Evolutionary conservation across 2,797 vertebrate species (phyloP).

Genomic region (Melanotaenia trifasciata): DNA sequence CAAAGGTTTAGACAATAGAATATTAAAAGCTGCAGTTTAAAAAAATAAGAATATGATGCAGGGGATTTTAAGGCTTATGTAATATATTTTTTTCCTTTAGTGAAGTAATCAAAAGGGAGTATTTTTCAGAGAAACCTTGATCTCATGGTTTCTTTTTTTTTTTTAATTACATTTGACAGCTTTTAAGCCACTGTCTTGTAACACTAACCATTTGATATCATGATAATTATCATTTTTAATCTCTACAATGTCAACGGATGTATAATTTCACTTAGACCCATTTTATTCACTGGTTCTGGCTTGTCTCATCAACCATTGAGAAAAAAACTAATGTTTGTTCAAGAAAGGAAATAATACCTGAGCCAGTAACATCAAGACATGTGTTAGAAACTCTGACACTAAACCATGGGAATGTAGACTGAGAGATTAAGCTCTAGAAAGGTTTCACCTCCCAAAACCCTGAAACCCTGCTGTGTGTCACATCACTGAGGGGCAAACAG

Average conservation of each 20-base stretch:
- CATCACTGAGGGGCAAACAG: not conserved
- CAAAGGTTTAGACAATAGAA: slow-evolving; percentile 9
- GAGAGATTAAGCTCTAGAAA: slow-evolving; percentile 1
- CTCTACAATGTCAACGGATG: not conserved
- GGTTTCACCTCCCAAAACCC: slow-evolving; percentile 2
- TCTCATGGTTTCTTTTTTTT: not conserved
- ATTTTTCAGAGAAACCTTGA: not conserved
- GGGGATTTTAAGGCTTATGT: not conserved
- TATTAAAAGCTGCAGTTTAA: slow-evolving; percentile 4
- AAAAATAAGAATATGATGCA: not conserved
- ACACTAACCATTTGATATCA: no score
- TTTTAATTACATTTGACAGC: not conserved
- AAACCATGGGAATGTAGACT: no score
- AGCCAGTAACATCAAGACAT: not conserved
- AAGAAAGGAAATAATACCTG: not conserved
- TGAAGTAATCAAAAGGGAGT: not conserved
- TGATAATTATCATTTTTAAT: not conserved
- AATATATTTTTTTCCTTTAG: not conserved
- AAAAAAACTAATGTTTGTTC: not conserved
- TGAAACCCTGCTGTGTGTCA: slow-evolving; percentile 22
- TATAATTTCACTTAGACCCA: not conserved
- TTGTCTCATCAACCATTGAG: not conserved
- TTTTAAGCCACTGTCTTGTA: not conserved
- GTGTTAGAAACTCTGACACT: no score
- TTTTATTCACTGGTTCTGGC: not conserved